Percentiles rank a stretch among this genome's conserved stretches.
phyloP scores from a whole-genome alignment of 1,140 invertebrate species.

The Brachionus paranguensis region DNA sequence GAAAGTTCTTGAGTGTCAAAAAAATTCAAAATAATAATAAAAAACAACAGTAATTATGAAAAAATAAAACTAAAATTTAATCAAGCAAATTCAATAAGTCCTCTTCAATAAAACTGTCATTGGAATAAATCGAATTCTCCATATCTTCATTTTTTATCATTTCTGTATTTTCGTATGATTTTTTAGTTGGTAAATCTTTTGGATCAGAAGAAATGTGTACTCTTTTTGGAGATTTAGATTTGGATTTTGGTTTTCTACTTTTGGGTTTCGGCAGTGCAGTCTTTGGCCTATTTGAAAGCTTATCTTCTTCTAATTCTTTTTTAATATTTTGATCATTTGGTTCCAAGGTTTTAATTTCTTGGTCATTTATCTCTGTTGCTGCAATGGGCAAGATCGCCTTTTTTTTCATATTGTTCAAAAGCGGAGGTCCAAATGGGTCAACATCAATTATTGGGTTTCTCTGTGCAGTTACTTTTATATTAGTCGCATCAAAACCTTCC shows the following conservation, averaged over 20 bases:
- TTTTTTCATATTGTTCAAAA: not conserved
- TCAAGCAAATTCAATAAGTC: not conserved
- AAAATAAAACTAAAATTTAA: conserved; percentile 14
- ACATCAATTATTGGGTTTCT: not conserved
- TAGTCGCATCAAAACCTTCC: conserved; percentile 49
- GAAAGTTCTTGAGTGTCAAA: not conserved
- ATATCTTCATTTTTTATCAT: not conserved
- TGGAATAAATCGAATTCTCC: not conserved
- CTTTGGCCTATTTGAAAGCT: not conserved
- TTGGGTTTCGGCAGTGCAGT: not conserved
- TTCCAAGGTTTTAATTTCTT: not conserved
- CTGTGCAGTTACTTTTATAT: conserved; percentile 44
- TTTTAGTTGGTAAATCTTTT: conserved; percentile 14
- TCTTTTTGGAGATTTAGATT: conserved; percentile 39
- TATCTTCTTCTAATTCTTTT: not conserved
- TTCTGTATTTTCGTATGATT: not conserved
- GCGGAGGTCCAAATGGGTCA: conserved; percentile 31
- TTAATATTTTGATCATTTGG: not conserved
- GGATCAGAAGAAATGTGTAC: conserved; percentile 10
- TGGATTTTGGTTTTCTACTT: not conserved
- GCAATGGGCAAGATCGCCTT: not conserved
- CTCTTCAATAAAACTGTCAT: conserved; percentile 9
- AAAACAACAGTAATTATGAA: not conserved
- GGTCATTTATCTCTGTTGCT: not conserved
- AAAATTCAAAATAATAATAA: not conserved